A percentile compares a stretch with the other conserved stretches of the same genome.
Conservation (phyloP, 2,113 vertebrate species). For the Panurus biarmicus region DNA sequence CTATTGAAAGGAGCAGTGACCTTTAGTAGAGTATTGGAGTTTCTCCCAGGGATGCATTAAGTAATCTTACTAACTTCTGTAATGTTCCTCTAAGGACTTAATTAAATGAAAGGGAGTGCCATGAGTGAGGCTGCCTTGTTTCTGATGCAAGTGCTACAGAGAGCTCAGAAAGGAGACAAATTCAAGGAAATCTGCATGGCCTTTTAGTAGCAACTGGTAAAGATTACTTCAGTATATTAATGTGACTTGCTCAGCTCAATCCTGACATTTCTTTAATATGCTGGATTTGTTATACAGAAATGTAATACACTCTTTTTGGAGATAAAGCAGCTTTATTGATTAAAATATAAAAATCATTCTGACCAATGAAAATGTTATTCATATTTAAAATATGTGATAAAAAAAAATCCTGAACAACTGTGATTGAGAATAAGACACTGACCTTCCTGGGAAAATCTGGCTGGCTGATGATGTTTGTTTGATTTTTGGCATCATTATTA, state of each 20-base stretch:
- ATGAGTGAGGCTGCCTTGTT: background rate
- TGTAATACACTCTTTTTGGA: background rate
- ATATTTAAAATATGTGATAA: background rate
- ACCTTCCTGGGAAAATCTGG: background rate
- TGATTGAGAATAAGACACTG: background rate
- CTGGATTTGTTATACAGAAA: background rate
- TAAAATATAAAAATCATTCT: slow-evolving; percentile 26
- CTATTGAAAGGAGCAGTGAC: background rate
- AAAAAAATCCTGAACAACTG: background rate
- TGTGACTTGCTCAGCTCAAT: background rate
- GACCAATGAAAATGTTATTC: background rate
- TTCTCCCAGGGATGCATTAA: background rate
- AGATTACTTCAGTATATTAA: background rate
- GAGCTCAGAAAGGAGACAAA: background rate
- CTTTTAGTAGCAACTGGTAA: background rate
- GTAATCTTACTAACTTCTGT: background rate
- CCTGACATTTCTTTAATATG: background rate
- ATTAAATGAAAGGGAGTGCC: background rate
- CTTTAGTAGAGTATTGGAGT: background rate
- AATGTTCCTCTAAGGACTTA: background rate
- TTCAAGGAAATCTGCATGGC: background rate
- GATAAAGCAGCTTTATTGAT: background rate
- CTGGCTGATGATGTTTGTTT: background rate
- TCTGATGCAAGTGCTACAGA: background rate
- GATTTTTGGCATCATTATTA: background rate